Conservation (phyloP, 2,888 invertebrate genomes). For the Tanaodytes sp. region DNA sequence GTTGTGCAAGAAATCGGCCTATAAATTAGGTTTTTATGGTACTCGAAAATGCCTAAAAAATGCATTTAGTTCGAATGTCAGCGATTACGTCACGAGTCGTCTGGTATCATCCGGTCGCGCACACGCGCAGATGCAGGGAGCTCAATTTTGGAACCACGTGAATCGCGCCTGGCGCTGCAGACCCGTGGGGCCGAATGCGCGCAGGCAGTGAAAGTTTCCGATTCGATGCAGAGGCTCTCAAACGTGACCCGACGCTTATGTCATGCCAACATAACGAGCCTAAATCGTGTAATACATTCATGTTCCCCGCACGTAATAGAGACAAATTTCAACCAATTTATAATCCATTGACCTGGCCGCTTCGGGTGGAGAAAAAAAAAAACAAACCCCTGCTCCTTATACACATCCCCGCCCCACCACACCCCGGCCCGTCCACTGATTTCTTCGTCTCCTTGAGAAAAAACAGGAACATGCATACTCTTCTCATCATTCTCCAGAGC, state of each 20-base stretch:
- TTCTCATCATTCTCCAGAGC: no score
- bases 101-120: background rate
- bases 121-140: constrained; percentile 11
- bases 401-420: no score
- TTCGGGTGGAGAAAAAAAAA: no score
- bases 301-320: constrained; percentile 32
- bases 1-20: constrained; percentile 9
- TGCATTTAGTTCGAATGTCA: constrained; percentile 13
- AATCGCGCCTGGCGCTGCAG: constrained; percentile 9
- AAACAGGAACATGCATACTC: no score
- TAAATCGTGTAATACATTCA: constrained; percentile 26
- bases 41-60: constrained; percentile 4
- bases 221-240: constrained; percentile 60
- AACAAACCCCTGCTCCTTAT: no score
- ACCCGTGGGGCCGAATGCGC: constrained; percentile 54
- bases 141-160: constrained; percentile 11
- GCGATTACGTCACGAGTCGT: constrained; percentile 11
- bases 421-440: no score
- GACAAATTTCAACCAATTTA: constrained; percentile 29
- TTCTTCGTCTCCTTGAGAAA: no score
- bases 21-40: constrained; percentile 1
- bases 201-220: constrained; percentile 67
- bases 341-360: constrained; percentile 29
- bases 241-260: constrained; percentile 54
- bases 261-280: constrained; percentile 52